Percentiles rank a stretch among this genome's conserved stretches.
Evolutionary conservation across 2,888 invertebrate species (phyloP).

Genomic region (Drosophila sordidula): DNA sequence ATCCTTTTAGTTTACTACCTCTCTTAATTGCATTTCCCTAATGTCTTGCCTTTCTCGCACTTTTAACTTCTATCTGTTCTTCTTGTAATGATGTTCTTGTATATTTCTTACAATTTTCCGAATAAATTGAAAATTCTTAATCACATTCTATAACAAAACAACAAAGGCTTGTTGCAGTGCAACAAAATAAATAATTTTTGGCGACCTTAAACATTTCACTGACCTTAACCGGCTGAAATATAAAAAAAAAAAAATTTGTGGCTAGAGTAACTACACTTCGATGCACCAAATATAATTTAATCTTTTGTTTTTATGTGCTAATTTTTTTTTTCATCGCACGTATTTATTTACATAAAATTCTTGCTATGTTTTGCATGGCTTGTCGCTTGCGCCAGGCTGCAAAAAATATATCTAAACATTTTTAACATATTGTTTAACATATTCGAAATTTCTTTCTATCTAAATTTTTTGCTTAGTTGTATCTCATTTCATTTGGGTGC

Average conservation of each 20-base stretch:
- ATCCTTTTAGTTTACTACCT: no score
- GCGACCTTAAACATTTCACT: no score
- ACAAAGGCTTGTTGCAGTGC: no score
- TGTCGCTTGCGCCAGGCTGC: slow-evolving; percentile 11
- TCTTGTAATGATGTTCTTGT: no score
- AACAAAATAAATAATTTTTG: no score
- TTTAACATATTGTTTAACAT: slow-evolving; percentile 51
- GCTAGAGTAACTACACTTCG: background rate
- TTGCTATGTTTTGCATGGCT: slow-evolving; percentile 29
- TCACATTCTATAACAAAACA: no score
- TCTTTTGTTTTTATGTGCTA: slow-evolving; percentile 7
- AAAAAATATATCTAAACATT: slow-evolving; percentile 36
- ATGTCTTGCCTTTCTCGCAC: background rate
- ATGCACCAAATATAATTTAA: background rate
- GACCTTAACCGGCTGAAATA: no score
- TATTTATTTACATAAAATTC: slow-evolving; percentile 42
- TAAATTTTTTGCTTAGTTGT: slow-evolving; percentile 15
- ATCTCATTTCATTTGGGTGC: slow-evolving; percentile 30
- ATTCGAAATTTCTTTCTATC: slow-evolving; percentile 37
- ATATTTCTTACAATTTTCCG: no score
- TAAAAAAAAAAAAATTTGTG: background rate
- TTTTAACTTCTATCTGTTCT: background rate
- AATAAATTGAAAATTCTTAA: no score
- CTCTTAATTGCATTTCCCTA: no score
- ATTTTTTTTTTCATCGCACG: slow-evolving; percentile 16